Conservation (phyloP, 1,140 invertebrate genomes). For the Atta texana region DNA sequence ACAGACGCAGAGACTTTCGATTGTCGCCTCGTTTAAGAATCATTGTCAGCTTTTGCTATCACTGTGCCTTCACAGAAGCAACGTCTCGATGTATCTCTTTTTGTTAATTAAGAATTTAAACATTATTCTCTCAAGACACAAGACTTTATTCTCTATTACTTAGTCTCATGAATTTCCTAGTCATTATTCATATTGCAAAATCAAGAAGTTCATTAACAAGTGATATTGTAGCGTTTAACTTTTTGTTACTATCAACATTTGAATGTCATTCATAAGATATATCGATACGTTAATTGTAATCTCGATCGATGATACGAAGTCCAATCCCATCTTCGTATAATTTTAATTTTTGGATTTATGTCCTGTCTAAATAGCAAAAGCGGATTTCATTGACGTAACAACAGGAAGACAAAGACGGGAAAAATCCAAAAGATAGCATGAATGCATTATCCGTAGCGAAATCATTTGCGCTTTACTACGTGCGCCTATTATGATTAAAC, state of each 20-base stretch:
- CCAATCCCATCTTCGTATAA: not conserved
- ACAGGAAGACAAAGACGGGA: conserved; percentile 19
- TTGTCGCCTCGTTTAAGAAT: conserved; percentile 30
- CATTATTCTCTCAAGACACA: not conserved
- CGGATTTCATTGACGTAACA: not conserved
- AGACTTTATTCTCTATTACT: not conserved
- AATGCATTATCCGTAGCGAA: not conserved
- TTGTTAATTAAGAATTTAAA: not conserved
- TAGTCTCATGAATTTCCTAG: not conserved
- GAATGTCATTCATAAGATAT: not conserved
- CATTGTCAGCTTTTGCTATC: not conserved
- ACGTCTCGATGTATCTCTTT: not conserved
- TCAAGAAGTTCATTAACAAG: not conserved
- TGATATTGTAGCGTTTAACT: conserved; percentile 10
- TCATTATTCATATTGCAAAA: not conserved
- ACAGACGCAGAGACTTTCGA: conserved; percentile 16
- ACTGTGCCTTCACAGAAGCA: conserved; percentile 13
- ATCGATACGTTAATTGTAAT: conserved; percentile 8
- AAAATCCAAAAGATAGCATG: not conserved
- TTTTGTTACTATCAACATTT: not conserved
- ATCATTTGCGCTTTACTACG: not conserved
- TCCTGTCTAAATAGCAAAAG: not conserved
- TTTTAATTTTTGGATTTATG: conserved; percentile 4
- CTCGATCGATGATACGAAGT: not conserved
- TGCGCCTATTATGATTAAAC: not conserved